phyloP scores from a whole-genome alignment of 2,888 invertebrate genomes.

The Drosophila demipolita region DNA sequence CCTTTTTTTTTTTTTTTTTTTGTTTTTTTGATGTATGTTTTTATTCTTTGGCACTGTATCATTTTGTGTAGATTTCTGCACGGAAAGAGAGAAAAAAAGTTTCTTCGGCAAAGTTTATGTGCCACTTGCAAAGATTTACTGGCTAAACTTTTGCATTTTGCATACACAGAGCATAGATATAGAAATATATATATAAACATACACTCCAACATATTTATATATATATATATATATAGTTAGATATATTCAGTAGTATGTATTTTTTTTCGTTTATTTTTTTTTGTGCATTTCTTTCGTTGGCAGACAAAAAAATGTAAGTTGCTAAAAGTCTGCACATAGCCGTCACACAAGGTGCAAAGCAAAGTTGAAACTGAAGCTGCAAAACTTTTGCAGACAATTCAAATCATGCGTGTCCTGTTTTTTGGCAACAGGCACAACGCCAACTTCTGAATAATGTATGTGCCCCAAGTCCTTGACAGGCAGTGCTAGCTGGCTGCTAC shows the following conservation, averaged over 20 bases:
- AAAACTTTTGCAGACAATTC: conserved; percentile 66
- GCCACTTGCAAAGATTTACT: conserved; percentile 81
- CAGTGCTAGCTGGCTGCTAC: conserved; percentile 21
- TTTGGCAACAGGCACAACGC: conserved; percentile 49
- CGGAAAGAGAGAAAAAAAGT: conserved; percentile 58
- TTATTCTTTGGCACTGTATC: conserved; percentile 70
- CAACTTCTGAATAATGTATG: conserved; percentile 66
- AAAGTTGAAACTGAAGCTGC: conserved; percentile 44
- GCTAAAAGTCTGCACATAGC: conserved; percentile 52
- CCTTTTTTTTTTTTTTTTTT: conserved; percentile 15
- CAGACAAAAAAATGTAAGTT: conserved; percentile 59
- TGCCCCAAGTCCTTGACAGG: conserved; percentile 41
- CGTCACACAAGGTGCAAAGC: conserved; percentile 71
- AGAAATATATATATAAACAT: conserved; percentile 23
- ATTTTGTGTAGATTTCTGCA: conserved; percentile 70
- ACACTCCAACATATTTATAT: conserved; percentile 18
- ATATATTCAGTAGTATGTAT: neutral
- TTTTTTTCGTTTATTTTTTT: conserved; percentile 12
- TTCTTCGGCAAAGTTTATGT: conserved; percentile 78
- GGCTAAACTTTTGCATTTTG: conserved; percentile 79
- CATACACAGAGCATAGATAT: conserved; percentile 54
- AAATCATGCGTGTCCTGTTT: conserved; percentile 67
- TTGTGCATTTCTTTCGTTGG: conserved; percentile 20
- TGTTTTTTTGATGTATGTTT: conserved; percentile 25
- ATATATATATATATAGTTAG: conserved; percentile 17